Evolutionary conservation across 2,888 invertebrate species (phyloP).

Genomic region (Notodonta dromedarius): DNA sequence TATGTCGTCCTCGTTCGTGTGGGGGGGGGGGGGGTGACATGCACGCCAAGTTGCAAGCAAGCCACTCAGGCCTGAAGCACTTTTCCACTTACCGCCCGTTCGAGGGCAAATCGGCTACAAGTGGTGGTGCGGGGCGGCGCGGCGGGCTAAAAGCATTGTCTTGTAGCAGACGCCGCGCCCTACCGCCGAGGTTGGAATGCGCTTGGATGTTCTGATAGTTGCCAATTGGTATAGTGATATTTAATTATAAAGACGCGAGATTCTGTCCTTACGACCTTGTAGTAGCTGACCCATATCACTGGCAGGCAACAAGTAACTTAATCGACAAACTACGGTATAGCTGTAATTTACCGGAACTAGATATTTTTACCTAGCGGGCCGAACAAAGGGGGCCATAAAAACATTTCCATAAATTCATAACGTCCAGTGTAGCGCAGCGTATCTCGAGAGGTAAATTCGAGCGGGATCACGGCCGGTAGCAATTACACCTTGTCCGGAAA

Average conservation of each 20-base stretch:
- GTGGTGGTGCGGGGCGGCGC: conserved; percentile 25
- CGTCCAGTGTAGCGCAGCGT: conserved; percentile 5
- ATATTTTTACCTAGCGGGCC: background rate
- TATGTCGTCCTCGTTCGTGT: background rate
- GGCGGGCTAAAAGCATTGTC: conserved; percentile 61
- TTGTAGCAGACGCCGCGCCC: conserved; percentile 46
- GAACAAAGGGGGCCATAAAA: conserved; percentile 9
- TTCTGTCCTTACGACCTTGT: too few relatives aligned
- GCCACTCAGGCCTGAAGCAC: conserved; percentile 36
- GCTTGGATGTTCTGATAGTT: conserved; percentile 13
- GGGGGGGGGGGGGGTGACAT: background rate
- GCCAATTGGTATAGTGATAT: background rate
- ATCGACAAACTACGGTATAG: background rate
- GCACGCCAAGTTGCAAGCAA: conserved; percentile 16
- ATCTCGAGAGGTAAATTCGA: conserved; percentile 24
- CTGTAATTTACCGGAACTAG: too few relatives aligned
- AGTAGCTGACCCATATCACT: too few relatives aligned
- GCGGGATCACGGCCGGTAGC: conserved; percentile 50
- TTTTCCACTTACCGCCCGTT: conserved; percentile 43
- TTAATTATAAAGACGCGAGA: background rate
- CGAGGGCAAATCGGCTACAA: conserved; percentile 48
- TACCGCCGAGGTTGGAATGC: conserved; percentile 22
- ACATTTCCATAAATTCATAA: conserved; percentile 39
- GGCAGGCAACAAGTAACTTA: background rate
- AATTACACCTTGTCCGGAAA: conserved; percentile 60